A percentile compares a stretch with the other conserved stretches of the same genome.
phyloP scores from a whole-genome alignment of 1,140 invertebrate genomes.

The Maniola jurtina region DNA sequence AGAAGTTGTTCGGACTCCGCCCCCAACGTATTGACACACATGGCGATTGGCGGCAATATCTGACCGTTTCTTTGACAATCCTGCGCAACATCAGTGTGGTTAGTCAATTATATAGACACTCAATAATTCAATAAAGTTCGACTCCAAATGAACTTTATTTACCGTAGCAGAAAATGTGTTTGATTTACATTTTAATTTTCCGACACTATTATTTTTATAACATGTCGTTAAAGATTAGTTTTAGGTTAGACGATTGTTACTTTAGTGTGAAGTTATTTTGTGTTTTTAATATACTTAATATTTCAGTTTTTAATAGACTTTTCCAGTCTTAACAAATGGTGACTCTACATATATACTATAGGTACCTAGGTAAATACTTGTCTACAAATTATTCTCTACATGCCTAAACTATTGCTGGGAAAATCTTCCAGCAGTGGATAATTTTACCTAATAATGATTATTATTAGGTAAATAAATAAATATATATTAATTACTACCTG shows the following conservation, averaged over 20 bases:
- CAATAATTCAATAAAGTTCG: slow-evolving; percentile 33
- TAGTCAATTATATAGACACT: slow-evolving; percentile 43
- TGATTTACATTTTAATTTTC: slow-evolving; percentile 24
- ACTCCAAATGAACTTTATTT: slow-evolving; percentile 28
- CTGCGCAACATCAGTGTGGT: slow-evolving; percentile 62
- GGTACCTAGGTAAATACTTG: too few relatives aligned
- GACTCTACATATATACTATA: too few relatives aligned
- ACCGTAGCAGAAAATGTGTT: slow-evolving; percentile 27
- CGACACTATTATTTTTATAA: slow-evolving; percentile 13
- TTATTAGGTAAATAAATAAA: not conserved
- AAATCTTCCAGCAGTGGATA: too few relatives aligned
- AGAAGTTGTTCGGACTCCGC: slow-evolving; percentile 50
- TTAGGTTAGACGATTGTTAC: not conserved
- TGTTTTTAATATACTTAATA: too few relatives aligned
- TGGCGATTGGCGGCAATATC: slow-evolving; percentile 63
- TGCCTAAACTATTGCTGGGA: too few relatives aligned
- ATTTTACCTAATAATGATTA: too few relatives aligned
- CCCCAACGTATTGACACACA: slow-evolving; percentile 62
- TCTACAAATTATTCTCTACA: too few relatives aligned
- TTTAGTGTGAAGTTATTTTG: not conserved
- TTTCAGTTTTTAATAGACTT: too few relatives aligned
- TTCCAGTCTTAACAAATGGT: too few relatives aligned
- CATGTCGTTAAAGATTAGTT: slow-evolving; percentile 1
- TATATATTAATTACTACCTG: not conserved
- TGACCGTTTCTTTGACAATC: slow-evolving; percentile 57